Conservation (phyloP, 1,140 invertebrate genomes). For the Solen grandis region DNA sequence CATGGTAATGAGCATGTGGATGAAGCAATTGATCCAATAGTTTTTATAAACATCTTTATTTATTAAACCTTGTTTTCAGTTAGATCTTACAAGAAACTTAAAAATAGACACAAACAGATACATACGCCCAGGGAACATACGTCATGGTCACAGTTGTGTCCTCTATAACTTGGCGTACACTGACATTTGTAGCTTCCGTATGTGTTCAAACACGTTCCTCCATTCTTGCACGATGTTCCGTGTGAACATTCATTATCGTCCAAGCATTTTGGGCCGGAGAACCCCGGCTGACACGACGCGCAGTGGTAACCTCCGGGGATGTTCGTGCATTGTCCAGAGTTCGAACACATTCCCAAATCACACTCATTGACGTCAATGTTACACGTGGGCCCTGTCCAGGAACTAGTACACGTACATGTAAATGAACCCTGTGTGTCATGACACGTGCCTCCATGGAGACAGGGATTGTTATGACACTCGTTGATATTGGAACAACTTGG, state of each 20-base stretch:
- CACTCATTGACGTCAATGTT: conserved; percentile 38
- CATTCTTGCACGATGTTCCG: conserved; percentile 10
- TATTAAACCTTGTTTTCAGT: conserved; percentile 21
- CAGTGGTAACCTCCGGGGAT: conserved; percentile 40
- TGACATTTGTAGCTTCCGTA: conserved; percentile 20
- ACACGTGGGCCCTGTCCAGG: conserved; percentile 34
- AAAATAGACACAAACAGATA: no score
- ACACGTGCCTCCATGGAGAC: conserved; percentile 51
- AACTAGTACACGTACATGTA: conserved; percentile 22
- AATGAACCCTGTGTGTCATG: conserved; percentile 36
- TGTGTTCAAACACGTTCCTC: conserved; percentile 16
- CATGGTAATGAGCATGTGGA: no score
- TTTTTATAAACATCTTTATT: neutral
- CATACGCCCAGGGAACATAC: no score
- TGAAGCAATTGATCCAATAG: neutral
- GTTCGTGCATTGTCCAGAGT: conserved; percentile 36
- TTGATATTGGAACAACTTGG: conserved; percentile 41
- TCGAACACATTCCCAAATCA: conserved; percentile 13
- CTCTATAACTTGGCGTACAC: conserved; percentile 29
- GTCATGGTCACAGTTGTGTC: no score
- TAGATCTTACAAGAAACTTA: neutral
- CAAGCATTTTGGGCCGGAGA: no score
- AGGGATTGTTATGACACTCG: conserved; percentile 52
- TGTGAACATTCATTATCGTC: conserved; percentile 43
- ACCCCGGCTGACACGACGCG: no score